Conservation (phyloP, 2,888 invertebrate genomes). For the Balanococcus diminutus region DNA sequence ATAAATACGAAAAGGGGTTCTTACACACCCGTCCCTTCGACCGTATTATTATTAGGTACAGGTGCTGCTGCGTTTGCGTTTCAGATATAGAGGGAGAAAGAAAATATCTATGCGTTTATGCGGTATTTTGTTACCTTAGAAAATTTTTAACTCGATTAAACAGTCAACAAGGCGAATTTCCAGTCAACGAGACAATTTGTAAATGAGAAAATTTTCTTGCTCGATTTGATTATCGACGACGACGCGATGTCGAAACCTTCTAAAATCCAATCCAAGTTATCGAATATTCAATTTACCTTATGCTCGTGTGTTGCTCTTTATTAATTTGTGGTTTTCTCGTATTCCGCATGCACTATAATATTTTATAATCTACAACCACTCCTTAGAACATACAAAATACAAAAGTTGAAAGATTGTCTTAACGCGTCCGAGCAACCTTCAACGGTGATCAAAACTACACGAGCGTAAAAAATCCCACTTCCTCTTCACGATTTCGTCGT, state of each 20-base stretch:
- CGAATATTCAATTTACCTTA: constrained; percentile 5
- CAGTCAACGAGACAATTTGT: neutral
- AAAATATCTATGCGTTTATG: neutral
- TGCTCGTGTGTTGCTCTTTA: neutral
- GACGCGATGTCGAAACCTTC: neutral
- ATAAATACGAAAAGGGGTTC: neutral
- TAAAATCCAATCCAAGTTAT: neutral
- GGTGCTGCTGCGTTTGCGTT: neutral
- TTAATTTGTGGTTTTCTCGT: neutral
- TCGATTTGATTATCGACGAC: neutral
- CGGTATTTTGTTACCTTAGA: neutral
- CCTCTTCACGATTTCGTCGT: neutral
- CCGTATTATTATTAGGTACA: neutral
- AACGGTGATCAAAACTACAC: neutral
- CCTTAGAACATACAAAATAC: neutral
- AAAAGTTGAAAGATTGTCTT: neutral
- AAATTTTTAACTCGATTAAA: constrained; percentile 1
- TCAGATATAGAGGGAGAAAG: neutral
- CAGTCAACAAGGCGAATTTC: neutral
- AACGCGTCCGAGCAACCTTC: constrained; percentile 12
- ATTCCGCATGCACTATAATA: neutral
- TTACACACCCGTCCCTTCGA: neutral
- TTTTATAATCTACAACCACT: neutral
- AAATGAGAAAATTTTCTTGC: neutral
- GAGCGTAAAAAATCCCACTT: neutral